phyloP scores from a whole-genome alignment of 2,888 invertebrate genomes.

The Lamproptera curius region DNA sequence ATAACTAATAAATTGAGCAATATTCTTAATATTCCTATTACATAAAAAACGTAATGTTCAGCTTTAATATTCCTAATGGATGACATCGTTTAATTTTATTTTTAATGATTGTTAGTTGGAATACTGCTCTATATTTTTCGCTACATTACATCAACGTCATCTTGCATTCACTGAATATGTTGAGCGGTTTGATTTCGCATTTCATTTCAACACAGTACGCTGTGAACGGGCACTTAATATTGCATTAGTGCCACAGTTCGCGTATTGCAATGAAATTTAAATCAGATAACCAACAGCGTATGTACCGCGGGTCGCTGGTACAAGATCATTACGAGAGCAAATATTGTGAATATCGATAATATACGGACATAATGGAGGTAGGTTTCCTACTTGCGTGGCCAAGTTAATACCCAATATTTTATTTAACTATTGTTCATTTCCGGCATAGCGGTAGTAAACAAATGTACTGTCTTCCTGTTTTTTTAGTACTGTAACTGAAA shows the following conservation, averaged over 20 bases:
- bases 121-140: too few species aligned
- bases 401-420: not conserved
- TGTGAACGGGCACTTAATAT: not conserved
- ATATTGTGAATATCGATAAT: not conserved
- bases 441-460: too few species aligned
- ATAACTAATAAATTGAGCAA: not conserved
- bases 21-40: not conserved
- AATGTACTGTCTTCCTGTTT: too few species aligned
- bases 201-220: not conserved
- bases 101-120: too few species aligned
- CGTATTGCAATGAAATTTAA: not conserved
- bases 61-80: too few species aligned
- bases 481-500: too few species aligned
- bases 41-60: not conserved
- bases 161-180: too few species aligned
- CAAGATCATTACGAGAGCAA: not conserved
- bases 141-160: too few species aligned
- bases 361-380: not conserved
- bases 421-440: too few species aligned
- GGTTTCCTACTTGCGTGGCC: too few species aligned
- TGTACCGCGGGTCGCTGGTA: not conserved
- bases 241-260: not conserved
- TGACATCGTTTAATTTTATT: too few species aligned
- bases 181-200: not conserved
- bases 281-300: not conserved